Evolutionary conservation across 2,797 vertebrate species (phyloP).

Genomic region (Enteromius trimaculatus): DNA sequence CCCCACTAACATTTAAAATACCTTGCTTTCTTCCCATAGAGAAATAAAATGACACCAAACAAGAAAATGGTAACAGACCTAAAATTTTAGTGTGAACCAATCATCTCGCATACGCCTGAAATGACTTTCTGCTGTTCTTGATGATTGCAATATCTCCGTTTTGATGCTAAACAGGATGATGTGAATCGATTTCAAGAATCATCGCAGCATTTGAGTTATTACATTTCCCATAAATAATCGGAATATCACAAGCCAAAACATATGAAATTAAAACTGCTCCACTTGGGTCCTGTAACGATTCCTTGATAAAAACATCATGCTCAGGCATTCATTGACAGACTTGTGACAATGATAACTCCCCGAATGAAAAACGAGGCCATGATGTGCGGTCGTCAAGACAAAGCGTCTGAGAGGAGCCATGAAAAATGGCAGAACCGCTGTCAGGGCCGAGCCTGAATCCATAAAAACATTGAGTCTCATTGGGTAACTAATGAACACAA

Average conservation of each 20-base stretch:
- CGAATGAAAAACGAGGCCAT: neutral
- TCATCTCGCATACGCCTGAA: no score
- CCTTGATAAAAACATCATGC: conserved; percentile 30
- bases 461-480: neutral
- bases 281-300: neutral
- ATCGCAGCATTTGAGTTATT: neutral
- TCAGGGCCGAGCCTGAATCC: neutral
- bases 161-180: conserved; percentile 4
- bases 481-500: conserved; percentile 3
- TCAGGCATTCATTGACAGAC: neutral
- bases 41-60: neutral
- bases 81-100: neutral
- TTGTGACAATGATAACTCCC: neutral
- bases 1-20: neutral
- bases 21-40: neutral
- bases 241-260: neutral
- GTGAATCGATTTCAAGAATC: neutral
- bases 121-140: neutral
- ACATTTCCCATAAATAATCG: conserved; percentile 24
- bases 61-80: neutral
- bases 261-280: neutral
- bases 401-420: neutral
- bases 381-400: neutral
- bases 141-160: neutral
- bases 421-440: conserved; percentile 9